Evolutionary conservation across 2,797 vertebrate genomes (phyloP).

Genomic region (Gila robusta): DNA sequence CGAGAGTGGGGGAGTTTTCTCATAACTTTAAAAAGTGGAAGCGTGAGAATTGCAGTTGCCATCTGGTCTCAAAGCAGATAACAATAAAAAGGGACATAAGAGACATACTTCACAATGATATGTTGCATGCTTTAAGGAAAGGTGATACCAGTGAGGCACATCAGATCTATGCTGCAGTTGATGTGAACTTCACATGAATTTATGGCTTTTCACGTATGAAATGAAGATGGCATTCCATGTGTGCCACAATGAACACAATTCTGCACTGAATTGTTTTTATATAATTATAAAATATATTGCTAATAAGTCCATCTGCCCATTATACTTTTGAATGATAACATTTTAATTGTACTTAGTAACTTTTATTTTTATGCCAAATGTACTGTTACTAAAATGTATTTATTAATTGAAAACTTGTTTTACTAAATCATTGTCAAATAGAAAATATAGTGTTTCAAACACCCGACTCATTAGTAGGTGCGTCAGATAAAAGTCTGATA

Average conservation of each 20-base stretch:
- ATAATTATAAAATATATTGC: background rate
- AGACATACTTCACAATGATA: slow-evolving; percentile 6
- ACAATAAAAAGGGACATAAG: slow-evolving; percentile 9
- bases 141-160: background rate
- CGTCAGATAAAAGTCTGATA: background rate
- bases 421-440: background rate
- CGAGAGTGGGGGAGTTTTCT: background rate
- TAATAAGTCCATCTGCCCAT: background rate
- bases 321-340: background rate
- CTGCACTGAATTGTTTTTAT: background rate
- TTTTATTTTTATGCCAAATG: background rate
- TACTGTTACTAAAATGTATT: background rate
- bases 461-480: background rate
- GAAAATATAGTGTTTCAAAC: background rate
- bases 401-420: background rate
- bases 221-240: background rate
- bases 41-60: slow-evolving; percentile 15
- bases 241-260: background rate
- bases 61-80: slow-evolving; percentile 18
- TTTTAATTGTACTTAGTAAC: background rate
- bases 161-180: background rate
- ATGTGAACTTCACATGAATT: background rate
- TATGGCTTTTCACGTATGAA: background rate
- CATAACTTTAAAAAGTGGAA: slow-evolving; percentile 21
- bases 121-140: background rate